Base-by-base conservation (phyloP, 2,797 vertebrate genomes). In the Tenualosa ilisha region DNA sequence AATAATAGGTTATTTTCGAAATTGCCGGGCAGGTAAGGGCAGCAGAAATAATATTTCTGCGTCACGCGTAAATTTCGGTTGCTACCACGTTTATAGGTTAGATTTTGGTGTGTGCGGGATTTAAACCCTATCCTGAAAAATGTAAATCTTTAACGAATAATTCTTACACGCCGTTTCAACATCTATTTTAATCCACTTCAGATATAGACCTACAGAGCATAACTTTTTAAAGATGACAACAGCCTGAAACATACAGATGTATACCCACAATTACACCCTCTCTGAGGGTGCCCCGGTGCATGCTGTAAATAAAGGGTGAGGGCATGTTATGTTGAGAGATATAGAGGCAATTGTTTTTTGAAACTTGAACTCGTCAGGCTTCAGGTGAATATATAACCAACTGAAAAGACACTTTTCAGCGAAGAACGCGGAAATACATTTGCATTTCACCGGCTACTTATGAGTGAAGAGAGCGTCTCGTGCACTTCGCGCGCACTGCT, bases 1-100 rank as follows among this genome's bases (percentile, higher is more conserved):
- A 86, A 63, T 87, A 84, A 81, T 63, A 53, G 65, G 56, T 86
- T 87, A 61, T 84, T 88, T 88, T 72, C 51, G 37, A 83, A 86
- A 88, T 75, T 85, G 83, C 75, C 75, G 56, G 85, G 72, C 84
- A 85, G 85, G 85, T 88, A 75, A 65, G 59, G 49, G 83, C 49
- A 81, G 82, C 24, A 83, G 84, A 86, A 83, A 56, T 56, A 83
- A 72, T 61, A 86, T 81, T 88, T 88, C 49, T 22, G 81, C 72
- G 72, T 46, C 72, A 72, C 31, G 68, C 26, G 13, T 31, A 72
- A 15, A 20, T 26, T 40, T 72, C 13, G 26, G 9, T 40, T 15
- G 31, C 13, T 37, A 3, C 31, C 31, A 72, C 12, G 13, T 72
- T 72, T 68, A 24, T 31, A 31, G 68, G 13, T 17, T 15, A 15